Conservation (phyloP, 2,113 vertebrate genomes). For the Stigmatopora nigra region DNA sequence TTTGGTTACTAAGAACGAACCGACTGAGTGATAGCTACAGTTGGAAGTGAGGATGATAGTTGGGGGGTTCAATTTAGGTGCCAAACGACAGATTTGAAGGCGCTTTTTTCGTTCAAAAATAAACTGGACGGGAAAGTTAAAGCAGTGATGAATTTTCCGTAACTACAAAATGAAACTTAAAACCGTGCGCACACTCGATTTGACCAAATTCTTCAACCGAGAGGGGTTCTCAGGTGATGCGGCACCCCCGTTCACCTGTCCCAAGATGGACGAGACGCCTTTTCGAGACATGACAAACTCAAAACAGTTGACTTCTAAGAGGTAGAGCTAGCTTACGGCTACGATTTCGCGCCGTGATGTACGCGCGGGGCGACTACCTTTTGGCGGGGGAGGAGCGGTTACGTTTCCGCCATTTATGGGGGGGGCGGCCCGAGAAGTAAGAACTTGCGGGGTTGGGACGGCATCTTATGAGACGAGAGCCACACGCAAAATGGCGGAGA, state of each 20-base stretch:
- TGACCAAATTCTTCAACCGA: no score
- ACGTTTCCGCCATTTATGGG: slow-evolving; percentile 20
- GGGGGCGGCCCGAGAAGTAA: background rate
- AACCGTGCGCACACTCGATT: no score
- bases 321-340: slow-evolving; percentile 43
- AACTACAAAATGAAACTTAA: slow-evolving; percentile 36
- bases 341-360: slow-evolving; percentile 39
- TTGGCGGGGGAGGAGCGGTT: slow-evolving; percentile 7
- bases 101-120: slow-evolving; percentile 47
- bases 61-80: slow-evolving; percentile 45
- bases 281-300: slow-evolving; percentile 30
- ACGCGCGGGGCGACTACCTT: slow-evolving; percentile 31
- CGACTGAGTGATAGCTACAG: slow-evolving; percentile 35
- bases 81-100: slow-evolving; percentile 64
- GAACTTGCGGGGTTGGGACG: slow-evolving; percentile 44
- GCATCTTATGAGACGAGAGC: slow-evolving; percentile 57
- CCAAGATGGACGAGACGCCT: slow-evolving; percentile 9
- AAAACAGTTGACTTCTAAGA: slow-evolving; percentile 42
- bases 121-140: slow-evolving; percentile 33
- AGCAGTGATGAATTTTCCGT: slow-evolving; percentile 40
- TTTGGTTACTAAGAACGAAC: slow-evolving; percentile 40
- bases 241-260: slow-evolving; percentile 16
- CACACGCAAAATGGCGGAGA: slow-evolving; percentile 14
- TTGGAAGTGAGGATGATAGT: slow-evolving; percentile 15
- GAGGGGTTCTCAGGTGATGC: background rate